Evolutionary conservation across 2,797 vertebrate species (phyloP).

Genomic region (Enteromius radiatus): DNA sequence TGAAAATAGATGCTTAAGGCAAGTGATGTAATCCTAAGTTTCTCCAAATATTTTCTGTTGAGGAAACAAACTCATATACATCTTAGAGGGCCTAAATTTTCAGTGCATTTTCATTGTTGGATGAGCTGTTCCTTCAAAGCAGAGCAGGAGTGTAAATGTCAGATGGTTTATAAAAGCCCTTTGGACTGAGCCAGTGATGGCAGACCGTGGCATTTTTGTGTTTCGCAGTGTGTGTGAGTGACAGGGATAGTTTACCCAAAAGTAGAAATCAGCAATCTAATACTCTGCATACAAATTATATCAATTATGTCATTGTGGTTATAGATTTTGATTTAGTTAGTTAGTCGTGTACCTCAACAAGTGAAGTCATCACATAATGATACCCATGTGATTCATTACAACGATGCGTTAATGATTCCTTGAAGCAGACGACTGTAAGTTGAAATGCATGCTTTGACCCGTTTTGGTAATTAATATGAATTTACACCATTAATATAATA

Average conservation of each 20-base stretch:
- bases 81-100: background rate
- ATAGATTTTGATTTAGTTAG: too few species aligned
- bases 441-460: too few species aligned
- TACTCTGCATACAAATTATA: background rate
- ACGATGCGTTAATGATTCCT: too few species aligned
- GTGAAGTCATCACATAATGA: too few species aligned
- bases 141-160: constrained; percentile 20
- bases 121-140: background rate
- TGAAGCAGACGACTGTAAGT: too few species aligned
- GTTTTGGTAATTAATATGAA: too few species aligned
- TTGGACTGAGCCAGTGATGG: constrained; percentile 4
- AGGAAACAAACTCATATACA: background rate
- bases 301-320: too few species aligned
- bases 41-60: background rate
- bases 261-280: background rate
- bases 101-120: background rate
- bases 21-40: background rate
- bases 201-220: constrained; percentile 2
- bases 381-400: too few species aligned
- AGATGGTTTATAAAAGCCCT: constrained; percentile 14
- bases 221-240: background rate
- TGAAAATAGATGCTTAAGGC: background rate
- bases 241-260: background rate
- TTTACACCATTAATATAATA: too few species aligned
- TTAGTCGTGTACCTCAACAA: too few species aligned